phyloP scores from a whole-genome alignment of 2,113 vertebrate species.

The Lates calcarifer region DNA sequence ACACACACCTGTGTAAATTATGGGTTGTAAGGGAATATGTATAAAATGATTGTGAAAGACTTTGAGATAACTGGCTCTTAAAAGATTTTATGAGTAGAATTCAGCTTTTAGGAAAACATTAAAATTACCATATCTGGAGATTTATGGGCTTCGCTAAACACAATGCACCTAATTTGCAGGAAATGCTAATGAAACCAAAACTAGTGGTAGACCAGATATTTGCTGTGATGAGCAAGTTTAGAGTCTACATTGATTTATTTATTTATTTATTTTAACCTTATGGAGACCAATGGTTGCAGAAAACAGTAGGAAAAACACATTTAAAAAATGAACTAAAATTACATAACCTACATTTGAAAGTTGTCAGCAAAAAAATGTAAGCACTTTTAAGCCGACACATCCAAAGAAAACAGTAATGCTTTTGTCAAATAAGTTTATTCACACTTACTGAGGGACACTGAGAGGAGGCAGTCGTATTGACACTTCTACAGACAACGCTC shows the following conservation, averaged over 20 bases:
- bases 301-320: background rate
- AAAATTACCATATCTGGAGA: background rate
- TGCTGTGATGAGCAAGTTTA: background rate
- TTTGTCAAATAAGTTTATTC: conserved; percentile 16
- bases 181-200: background rate
- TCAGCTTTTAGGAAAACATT: background rate
- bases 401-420: background rate
- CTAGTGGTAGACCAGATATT: background rate
- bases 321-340: background rate
- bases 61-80: background rate
- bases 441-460: background rate
- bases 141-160: background rate
- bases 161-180: background rate
- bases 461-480: background rate
- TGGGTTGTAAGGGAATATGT: background rate
- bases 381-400: background rate
- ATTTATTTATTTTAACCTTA: background rate
- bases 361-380: background rate
- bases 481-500: conserved; percentile 9
- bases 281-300: background rate
- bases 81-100: background rate
- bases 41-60: too few relatives aligned
- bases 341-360: background rate
- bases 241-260: background rate
- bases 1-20: background rate